Evolutionary conservation across 1,140 invertebrate species (phyloP), one percentile per base, ranked within the genome.

Genomic region (Drosophila nannoptera): DNA sequence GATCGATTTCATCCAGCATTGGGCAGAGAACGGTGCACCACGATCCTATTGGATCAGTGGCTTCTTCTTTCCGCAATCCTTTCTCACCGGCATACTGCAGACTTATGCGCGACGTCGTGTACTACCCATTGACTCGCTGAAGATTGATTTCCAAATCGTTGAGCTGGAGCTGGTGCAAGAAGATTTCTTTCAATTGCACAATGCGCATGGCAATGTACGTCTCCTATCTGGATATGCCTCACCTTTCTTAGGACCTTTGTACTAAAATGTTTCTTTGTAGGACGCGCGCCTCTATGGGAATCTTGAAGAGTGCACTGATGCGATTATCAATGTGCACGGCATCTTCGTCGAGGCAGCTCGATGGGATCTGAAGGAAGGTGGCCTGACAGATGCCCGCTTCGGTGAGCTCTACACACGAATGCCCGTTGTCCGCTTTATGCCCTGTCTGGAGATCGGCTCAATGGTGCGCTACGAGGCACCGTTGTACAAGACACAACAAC

Each of bases 21-120:
- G 97, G 97, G 90, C 95, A 9, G 89, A 90, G 40, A 91, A 92
- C 7, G 93, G 92, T 5, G 90, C 90, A n/a, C 95, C 95, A 8
- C 91, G 92, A 36, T 97, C 96, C 5, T 97, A 94, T 84, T 98
- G 96, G 97, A 89, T 98, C 33, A 96, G 96, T 40, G 97, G 96
- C 12, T 94, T 97, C 78, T 98, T 96, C 89, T 97, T 97, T 87
- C 96, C 96, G 0, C 96, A 97, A 92, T 96, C 96, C 40, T 96
- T 98, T 83, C 91, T 97, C 59, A 97, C 96, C 5, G 96, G 95
- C 4, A 92, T 94, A 11, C 90, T 97, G 50, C 97, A 97, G 90
- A 96, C 96, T 0, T 94, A 94, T 89, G 95, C 96, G 1, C 91
- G 96, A 38, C 95, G 94, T 77, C 95, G 96, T 71, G 92, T 93